Evolutionary conservation across 2,888 invertebrate species (phyloP).

Genomic region (Liodrosophila aerea): DNA sequence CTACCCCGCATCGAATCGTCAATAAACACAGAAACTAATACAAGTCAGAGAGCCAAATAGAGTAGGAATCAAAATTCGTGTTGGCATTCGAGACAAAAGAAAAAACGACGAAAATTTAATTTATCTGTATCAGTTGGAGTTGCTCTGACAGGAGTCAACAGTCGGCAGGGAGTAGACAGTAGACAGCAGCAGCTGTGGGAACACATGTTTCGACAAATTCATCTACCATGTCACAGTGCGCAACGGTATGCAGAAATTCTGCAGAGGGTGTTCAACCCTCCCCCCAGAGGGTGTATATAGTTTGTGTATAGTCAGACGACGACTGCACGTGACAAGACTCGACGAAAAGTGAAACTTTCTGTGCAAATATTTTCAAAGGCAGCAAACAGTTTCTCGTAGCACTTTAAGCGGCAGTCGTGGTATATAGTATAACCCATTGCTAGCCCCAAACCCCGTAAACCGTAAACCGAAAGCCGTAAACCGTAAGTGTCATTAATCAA

Average conservation of each 20-base stretch:
- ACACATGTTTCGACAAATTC: conserved; percentile 77
- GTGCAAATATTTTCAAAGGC: conserved; percentile 60
- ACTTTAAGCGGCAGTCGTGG: conserved; percentile 27
- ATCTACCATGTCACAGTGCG: conserved; percentile 77
- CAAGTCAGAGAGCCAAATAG: conserved; percentile 22
- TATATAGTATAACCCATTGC: neutral
- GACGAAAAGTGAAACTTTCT: conserved; percentile 70
- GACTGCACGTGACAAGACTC: conserved; percentile 72
- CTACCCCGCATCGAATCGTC: neutral
- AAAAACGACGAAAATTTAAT: conserved; percentile 63
- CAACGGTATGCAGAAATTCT: conserved; percentile 72
- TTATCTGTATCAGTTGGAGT: conserved; percentile 77
- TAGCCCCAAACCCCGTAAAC: neutral
- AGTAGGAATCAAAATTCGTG: conserved; percentile 66
- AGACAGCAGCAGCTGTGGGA: conserved; percentile 55
- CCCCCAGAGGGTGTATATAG: too few relatives aligned
- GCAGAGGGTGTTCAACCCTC: conserved; percentile 12
- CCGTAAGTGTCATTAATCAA: conserved; percentile 70
- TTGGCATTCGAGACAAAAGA: conserved; percentile 66
- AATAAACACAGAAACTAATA: conserved; percentile 46
- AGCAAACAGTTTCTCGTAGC: conserved; percentile 36
- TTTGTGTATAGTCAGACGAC: conserved; percentile 34
- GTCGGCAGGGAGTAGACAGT: conserved; percentile 11
- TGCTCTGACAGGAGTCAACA: conserved; percentile 26
- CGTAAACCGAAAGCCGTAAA: conserved; percentile 2